Evolutionary conservation across 1,140 invertebrate genomes (phyloP).

Genomic region (Eurytemora carolleeae): DNA sequence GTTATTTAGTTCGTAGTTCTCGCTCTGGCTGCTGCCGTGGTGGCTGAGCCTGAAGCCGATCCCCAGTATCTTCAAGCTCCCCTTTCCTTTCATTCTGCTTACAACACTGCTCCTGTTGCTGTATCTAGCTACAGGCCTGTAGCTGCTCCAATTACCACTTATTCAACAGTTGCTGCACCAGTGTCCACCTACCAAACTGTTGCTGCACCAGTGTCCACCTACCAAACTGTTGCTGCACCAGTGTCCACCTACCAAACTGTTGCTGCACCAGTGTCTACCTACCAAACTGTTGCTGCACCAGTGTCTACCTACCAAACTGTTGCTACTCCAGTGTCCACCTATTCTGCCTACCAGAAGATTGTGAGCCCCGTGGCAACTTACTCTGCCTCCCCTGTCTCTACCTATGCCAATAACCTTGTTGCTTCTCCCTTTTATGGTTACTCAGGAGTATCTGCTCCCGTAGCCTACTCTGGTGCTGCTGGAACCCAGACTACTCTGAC

Average conservation of each 20-base stretch:
- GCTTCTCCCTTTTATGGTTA: not conserved
- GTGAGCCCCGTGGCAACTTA: not conserved
- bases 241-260: not conserved
- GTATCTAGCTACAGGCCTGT: not conserved
- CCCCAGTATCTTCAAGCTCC: not conserved
- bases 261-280: not conserved
- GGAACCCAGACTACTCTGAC: not conserved
- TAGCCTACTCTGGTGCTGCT: not conserved
- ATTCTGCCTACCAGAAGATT: not conserved
- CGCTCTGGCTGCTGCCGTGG: not conserved
- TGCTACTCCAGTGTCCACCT: not conserved
- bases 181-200: not conserved
- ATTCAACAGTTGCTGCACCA: not conserved
- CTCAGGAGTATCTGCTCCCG: not conserved
- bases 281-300: not conserved
- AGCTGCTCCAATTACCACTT: not conserved
- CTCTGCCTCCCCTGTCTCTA: not conserved
- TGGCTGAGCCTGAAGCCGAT: not conserved
- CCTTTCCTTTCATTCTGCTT: not conserved
- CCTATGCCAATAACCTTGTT: not conserved
- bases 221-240: not conserved
- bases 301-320: not conserved
- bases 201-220: not conserved
- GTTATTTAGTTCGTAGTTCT: not conserved
- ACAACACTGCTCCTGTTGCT: not conserved